Evolutionary conservation across 2,113 vertebrate species (phyloP).

Genomic region (Hydrochoerus hydrochaeris): DNA sequence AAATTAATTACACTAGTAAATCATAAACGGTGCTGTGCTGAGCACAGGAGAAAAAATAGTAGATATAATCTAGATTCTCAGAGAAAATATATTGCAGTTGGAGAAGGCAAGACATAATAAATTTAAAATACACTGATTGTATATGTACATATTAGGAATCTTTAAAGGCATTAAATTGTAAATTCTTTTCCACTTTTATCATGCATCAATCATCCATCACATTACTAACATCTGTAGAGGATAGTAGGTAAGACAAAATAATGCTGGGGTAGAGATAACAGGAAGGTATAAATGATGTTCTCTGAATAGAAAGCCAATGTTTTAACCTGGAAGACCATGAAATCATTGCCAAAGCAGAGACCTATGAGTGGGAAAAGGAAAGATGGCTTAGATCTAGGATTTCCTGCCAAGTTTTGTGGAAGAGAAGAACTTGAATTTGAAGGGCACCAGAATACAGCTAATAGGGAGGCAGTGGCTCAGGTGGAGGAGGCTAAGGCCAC

Average conservation of each 20-base stretch:
- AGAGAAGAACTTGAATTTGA: conserved; percentile 13
- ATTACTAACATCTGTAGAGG: conserved; percentile 4
- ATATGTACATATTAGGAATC: neutral
- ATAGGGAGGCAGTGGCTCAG: neutral
- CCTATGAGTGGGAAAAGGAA: neutral
- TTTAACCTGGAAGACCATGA: conserved; percentile 12
- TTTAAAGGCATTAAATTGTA: conserved; percentile 25
- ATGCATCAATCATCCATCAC: neutral
- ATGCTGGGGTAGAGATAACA: neutral
- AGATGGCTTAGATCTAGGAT: neutral
- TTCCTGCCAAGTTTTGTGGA: neutral
- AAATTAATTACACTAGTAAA: conserved; percentile 54
- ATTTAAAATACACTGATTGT: conserved; percentile 36
- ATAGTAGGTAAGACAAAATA: neutral
- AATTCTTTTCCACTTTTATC: conserved; percentile 33
- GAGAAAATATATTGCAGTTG: neutral
- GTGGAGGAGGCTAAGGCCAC: too few relatives aligned
- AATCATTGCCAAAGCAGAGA: neutral
- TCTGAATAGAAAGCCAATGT: neutral
- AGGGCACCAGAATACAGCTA: neutral
- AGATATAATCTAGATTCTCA: neutral
- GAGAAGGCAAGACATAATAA: neutral
- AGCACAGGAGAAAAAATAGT: conserved; percentile 32
- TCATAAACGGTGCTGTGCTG: neutral
- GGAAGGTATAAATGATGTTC: neutral